Base-by-base conservation (phyloP, 35 echinoderm and acorn worm species). In the Diadema setosum region DNA sequence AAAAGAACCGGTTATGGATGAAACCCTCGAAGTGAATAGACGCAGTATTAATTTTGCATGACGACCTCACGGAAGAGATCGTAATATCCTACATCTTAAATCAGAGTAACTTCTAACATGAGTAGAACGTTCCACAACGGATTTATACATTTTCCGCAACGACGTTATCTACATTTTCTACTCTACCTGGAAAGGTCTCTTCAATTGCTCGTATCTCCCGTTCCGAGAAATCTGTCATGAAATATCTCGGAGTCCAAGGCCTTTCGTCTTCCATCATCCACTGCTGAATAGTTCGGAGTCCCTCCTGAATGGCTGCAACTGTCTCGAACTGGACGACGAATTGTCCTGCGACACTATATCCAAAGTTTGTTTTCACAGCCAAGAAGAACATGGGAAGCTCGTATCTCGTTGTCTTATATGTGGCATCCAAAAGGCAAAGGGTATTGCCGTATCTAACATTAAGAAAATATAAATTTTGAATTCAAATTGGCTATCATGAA, bases 311-410 rank as follows among this genome's bases (percentile, higher is more conserved):
- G 20, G 85, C 33, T 16, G 9, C 29, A 33, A 25, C 59, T 5
- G 64, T 27, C 43, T 88, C 86, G 17, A 50, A 34, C 31, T 80
- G 65, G 4, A 80, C 65, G 2, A 88, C 86, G 52, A 80, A 88
- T 36, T 70, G 69, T 29, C 67, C 69, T 32, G 59, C 86, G 0
- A 88, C 86, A 50, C 42, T 75, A 34, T 88, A 88, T 16, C 45
- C 70, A 9, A 88, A 43, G 46, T 88, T 88, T 0, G 86, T 88
- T 55, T 88, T 88, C 21, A 74, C 65, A 5, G 63, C 64, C 42
- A 88, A 88, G 41, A 88, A 88, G 35, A 88, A 88, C 4, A 88
- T 23, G 39, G 86, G 86, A 25, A 88, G 55, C 1, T 1, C 86
- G 80, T 88, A 52, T 29, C 48, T 80, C 3, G 69, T 88, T 0